Base-by-base conservation (phyloP, 1,140 invertebrate species). In the Pachypsylla venusta region DNA sequence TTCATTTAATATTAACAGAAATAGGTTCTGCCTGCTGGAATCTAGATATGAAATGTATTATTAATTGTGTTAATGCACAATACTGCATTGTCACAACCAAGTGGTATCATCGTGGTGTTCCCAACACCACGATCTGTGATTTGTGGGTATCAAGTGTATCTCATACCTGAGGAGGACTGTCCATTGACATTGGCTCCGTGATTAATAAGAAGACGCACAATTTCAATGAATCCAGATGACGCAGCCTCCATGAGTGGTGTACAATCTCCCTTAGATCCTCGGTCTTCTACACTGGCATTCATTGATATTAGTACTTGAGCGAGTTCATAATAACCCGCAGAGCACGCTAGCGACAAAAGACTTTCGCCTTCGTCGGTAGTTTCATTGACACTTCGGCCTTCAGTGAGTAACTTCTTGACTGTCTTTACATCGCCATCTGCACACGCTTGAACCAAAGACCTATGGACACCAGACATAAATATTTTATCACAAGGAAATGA, bases 161-260 rank as follows among this genome's bases (percentile, higher is more conserved):
- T 69, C 63, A 66, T 76, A 85, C 85, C 91, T 69, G 91, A 93
- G 25, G 88, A 86, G 28, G 92, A 95, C 73, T 96, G 92, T 57
- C 92, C 92, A 78, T 96, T 97, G 2, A 96, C 90, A 76, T 96
- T 91, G 54, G 93, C 93, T 66, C 87, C 86, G 75, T 97, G 90
- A 65, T 83, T 83, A 58, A 97, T 80, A 58, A 98, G 78, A 56
- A 98, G 77, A 66, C 85, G 81, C 25, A 97, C 93, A 68, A 97
- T 96, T 70, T 97, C 92, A 62, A 89, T 80, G 77, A 94, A 91
- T 7, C 93, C 93, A 58, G 91, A 89, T 70, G 85, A 91, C 28
- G 93, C 89, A 59, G 93, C 93, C 73, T 97, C 93, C 93, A 98
- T 97, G 62, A 97, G 74, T 24, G 93, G 93, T 59, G 94, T 97